phyloP scores from a whole-genome alignment of 2,797 vertebrate species.

The Zalophus californianus region DNA sequence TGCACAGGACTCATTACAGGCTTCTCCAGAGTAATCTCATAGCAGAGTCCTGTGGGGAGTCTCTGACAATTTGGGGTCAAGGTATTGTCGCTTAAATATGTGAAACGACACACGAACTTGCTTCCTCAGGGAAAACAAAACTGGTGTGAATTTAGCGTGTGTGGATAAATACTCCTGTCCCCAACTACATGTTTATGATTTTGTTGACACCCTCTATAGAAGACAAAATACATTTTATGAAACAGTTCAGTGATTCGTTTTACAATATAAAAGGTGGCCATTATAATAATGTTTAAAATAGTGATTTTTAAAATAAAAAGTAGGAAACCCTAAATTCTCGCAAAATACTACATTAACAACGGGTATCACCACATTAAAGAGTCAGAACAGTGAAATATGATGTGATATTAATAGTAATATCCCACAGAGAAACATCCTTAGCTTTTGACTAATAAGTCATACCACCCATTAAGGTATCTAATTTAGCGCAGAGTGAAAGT shows the following conservation, averaged over 20 bases:
- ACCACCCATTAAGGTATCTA: constrained; percentile 71
- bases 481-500: constrained; percentile 75
- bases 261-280: constrained; percentile 36
- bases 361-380: constrained; percentile 73
- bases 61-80: constrained; percentile 81
- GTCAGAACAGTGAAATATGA: constrained; percentile 74
- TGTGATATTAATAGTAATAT: constrained; percentile 76
- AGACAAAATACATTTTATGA: constrained; percentile 69
- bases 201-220: constrained; percentile 72
- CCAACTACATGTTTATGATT: constrained; percentile 52
- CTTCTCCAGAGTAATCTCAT: constrained; percentile 76
- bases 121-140: constrained; percentile 74
- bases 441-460: constrained; percentile 81
- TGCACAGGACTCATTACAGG: constrained; percentile 84
- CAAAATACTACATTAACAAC: constrained; percentile 54
- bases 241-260: constrained; percentile 56
- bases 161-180: constrained; percentile 49
- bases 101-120: constrained; percentile 63
- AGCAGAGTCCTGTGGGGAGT: constrained; percentile 80
- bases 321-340: constrained; percentile 47
- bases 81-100: constrained; percentile 73
- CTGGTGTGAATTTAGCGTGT: constrained; percentile 22
- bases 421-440: constrained; percentile 78
- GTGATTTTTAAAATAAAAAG: constrained; percentile 57
- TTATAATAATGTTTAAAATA: constrained; percentile 58